phyloP scores from a whole-genome alignment of 2,888 invertebrate genomes.

The Thyatira batis region DNA sequence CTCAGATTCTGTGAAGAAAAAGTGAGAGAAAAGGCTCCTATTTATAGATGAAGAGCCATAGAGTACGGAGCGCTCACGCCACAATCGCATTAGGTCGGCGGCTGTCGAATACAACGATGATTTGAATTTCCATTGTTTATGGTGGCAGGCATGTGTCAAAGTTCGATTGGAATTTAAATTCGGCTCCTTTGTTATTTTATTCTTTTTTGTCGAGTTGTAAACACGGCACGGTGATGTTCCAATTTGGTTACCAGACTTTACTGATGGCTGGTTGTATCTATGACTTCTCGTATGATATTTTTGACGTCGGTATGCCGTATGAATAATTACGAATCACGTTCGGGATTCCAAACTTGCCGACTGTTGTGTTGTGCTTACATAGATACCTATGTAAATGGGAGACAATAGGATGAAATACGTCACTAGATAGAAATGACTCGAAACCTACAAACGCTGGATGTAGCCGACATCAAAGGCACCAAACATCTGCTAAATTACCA shows the following conservation, averaged over 20 bases:
- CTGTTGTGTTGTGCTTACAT: conserved; percentile 12
- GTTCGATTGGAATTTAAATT: conserved; percentile 82
- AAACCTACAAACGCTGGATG: conserved; percentile 40
- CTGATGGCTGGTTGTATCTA: conserved; percentile 73
- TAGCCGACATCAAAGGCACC: conserved; percentile 63
- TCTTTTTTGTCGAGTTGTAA: conserved; percentile 80
- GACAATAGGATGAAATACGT: conserved; percentile 13
- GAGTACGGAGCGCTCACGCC: conserved; percentile 59
- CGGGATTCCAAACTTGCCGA: conserved; percentile 35
- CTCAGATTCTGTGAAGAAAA: conserved; percentile 79
- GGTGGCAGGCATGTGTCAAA: conserved; percentile 83
- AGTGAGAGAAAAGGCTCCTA: conserved; percentile 79
- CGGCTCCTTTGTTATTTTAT: conserved; percentile 78
- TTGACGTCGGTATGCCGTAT: conserved; percentile 76
- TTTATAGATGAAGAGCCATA: conserved; percentile 77
- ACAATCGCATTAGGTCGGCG: conserved; percentile 74
- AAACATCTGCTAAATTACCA: conserved; percentile 78
- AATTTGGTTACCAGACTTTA: conserved; percentile 74
- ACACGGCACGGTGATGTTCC: conserved; percentile 80
- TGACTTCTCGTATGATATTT: conserved; percentile 70
- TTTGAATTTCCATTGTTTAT: conserved; percentile 82
- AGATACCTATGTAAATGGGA: conserved; percentile 5
- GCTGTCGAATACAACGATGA: conserved; percentile 75
- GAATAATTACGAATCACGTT: conserved; percentile 79
- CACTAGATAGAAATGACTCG: conserved; percentile 19